Evolutionary conservation across 2,888 invertebrate genomes (phyloP).

Genomic region (Noctua janthe): DNA sequence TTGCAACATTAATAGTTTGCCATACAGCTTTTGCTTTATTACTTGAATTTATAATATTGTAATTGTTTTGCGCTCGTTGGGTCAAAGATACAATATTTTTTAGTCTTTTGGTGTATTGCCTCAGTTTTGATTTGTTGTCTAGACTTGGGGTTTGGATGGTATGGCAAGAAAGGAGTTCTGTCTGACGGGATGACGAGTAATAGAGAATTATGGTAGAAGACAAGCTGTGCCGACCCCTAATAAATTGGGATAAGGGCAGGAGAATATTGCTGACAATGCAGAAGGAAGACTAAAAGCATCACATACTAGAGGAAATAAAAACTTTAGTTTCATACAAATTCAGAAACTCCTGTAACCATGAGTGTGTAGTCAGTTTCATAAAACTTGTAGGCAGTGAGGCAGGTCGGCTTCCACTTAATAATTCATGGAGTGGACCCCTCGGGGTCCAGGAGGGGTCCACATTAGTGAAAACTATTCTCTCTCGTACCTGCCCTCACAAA

Average conservation of each 20-base stretch:
- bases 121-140: too few species aligned
- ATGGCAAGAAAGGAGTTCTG: not conserved
- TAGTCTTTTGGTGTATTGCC: too few species aligned
- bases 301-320: not conserved
- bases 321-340: not conserved
- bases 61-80: too few species aligned
- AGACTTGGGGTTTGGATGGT: not conserved
- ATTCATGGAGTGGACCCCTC: slow-evolving; percentile 52
- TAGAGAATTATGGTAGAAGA: not conserved
- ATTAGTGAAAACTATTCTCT: slow-evolving; percentile 58
- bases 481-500: slow-evolving; percentile 25
- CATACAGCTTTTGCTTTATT: too few species aligned
- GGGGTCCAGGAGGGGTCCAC: slow-evolving; percentile 38
- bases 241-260: not conserved
- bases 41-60: too few species aligned
- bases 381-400: slow-evolving; percentile 28
- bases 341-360: not conserved
- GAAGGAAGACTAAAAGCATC: not conserved
- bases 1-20: too few species aligned
- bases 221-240: not conserved
- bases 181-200: not conserved
- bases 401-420: slow-evolving; percentile 51
- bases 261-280: not conserved
- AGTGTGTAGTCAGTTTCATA: slow-evolving; percentile 33
- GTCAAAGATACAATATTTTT: too few species aligned